phyloP scores from a whole-genome alignment of 1,140 invertebrate genomes.

The Bombus picipes region DNA sequence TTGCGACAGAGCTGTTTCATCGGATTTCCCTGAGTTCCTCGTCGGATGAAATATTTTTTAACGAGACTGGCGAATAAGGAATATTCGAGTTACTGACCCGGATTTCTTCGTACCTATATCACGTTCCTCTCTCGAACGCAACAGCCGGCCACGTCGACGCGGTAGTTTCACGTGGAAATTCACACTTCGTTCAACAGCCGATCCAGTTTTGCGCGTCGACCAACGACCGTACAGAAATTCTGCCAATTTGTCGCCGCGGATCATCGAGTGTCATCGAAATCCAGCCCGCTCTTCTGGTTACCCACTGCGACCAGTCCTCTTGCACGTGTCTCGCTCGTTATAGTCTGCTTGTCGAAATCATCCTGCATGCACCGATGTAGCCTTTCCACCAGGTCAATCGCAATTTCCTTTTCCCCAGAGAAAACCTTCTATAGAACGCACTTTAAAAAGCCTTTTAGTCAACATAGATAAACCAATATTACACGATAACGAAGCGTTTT shows the following conservation, averaged over 20 bases:
- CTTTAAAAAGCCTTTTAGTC: not conserved
- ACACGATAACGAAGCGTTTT: not conserved
- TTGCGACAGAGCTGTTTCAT: not conserved
- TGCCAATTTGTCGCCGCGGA: constrained; percentile 8
- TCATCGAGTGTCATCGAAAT: constrained; percentile 44
- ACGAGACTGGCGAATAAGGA: not conserved
- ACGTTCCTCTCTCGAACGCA: not conserved
- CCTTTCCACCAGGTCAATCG: not conserved
- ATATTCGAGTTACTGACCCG: constrained; percentile 17
- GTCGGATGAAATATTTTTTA: constrained; percentile 9
- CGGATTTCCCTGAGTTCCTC: not conserved
- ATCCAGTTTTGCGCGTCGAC: not conserved
- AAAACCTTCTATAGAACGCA: not conserved
- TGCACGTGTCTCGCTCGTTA: constrained; percentile 18
- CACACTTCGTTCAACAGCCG: not conserved
- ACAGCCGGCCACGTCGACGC: not conserved
- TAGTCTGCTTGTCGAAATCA: constrained; percentile 9
- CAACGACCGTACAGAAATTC: not conserved
- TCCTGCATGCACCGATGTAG: constrained; percentile 26
- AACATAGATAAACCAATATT: not conserved
- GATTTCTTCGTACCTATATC: not conserved
- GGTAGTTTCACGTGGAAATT: constrained; percentile 10
- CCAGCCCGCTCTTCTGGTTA: constrained; percentile 30
- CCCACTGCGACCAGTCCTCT: not conserved
- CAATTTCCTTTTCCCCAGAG: not conserved